Conservation (phyloP, 2,113 vertebrate genomes). For the Patagioenas fasciata region DNA sequence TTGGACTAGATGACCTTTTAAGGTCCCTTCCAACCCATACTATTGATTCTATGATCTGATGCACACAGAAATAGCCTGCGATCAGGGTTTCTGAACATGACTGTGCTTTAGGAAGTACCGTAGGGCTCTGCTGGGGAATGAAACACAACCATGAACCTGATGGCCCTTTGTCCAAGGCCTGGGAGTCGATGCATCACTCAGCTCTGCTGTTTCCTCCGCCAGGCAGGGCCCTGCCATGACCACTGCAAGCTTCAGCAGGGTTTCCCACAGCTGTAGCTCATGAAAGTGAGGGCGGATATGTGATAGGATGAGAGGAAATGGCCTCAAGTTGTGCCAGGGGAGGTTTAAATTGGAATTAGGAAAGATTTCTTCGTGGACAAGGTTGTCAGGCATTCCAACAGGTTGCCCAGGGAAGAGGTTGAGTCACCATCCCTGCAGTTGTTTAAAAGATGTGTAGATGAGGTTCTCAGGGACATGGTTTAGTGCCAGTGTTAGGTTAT, state of each 20-base stretch:
- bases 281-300: background rate
- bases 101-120: background rate
- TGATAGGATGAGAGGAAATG: background rate
- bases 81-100: background rate
- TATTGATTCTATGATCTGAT: too few relatives aligned
- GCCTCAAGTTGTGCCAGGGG: too few relatives aligned
- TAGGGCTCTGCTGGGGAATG: background rate
- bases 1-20: too few relatives aligned
- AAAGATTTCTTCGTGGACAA: too few relatives aligned
- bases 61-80: background rate
- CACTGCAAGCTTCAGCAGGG: background rate
- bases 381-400: too few relatives aligned
- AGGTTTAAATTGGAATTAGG: too few relatives aligned
- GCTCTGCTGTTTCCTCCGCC: background rate
- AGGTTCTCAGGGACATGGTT: too few relatives aligned
- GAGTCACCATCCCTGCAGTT: too few relatives aligned
- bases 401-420: too few relatives aligned
- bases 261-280: background rate
- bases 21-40: too few relatives aligned
- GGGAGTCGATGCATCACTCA: fast-evolving
- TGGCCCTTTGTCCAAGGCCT: fast-evolving
- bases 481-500: too few relatives aligned
- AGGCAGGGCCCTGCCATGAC: background rate
- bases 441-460: too few relatives aligned
- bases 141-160: background rate